Conservation (phyloP, 2,113 vertebrate species). For the Rattus rattus region DNA sequence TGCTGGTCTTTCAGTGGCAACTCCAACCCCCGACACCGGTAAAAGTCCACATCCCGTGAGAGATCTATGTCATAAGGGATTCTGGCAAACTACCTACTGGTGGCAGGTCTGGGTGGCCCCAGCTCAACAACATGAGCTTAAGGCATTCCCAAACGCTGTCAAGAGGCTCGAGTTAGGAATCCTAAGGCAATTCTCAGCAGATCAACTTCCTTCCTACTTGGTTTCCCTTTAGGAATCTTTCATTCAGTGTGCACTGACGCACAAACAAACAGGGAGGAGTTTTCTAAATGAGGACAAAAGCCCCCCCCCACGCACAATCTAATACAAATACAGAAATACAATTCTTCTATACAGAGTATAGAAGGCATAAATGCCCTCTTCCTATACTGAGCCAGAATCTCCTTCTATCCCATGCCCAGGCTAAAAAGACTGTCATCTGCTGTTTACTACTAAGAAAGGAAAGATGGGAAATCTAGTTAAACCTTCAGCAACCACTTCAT, state of each 20-base stretch:
- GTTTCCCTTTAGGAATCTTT: not conserved
- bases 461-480: not conserved
- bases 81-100: too few relatives aligned
- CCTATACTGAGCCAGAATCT: not conserved
- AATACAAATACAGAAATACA: not conserved
- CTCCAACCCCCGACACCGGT: not conserved
- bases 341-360: too few relatives aligned
- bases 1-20: not conserved
- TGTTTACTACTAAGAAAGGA: too few relatives aligned
- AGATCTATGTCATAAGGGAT: too few relatives aligned
- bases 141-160: not conserved
- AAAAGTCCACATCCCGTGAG: not conserved
- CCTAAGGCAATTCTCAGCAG: not conserved
- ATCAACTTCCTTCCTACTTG: not conserved
- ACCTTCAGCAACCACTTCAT: not conserved
- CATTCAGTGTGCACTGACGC: not conserved
- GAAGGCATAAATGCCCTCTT: not conserved
- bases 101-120: too few relatives aligned
- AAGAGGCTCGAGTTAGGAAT: not conserved
- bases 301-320: not conserved
- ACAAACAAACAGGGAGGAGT: not conserved
- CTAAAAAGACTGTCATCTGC: not conserved
- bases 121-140: not conserved
- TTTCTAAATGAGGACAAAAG: not conserved
- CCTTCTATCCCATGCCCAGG: not conserved